Conservation (phyloP, 2,113 vertebrate species). For the Proteles cristata region DNA sequence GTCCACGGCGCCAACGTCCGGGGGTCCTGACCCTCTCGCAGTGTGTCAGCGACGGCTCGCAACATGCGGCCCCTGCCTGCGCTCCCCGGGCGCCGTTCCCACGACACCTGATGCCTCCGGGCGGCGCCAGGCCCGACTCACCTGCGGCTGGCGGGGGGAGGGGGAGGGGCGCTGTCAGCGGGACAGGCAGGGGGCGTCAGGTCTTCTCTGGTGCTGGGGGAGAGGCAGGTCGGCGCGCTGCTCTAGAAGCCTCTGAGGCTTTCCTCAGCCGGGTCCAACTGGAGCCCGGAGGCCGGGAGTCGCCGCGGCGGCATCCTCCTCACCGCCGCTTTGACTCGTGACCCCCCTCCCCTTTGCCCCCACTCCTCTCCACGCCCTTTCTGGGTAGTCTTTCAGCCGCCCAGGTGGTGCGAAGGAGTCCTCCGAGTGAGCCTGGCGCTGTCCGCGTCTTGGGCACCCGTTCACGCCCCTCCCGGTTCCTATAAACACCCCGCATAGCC, state of each 20-base stretch:
- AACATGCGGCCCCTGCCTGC: neutral
- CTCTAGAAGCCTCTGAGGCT: neutral
- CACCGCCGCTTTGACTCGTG: neutral
- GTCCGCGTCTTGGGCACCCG: neutral
- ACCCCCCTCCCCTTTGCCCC: neutral
- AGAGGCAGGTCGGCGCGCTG: fast-evolving
- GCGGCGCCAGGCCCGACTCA: neutral
- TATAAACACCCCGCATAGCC: fast-evolving
- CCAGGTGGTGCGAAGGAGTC: neutral
- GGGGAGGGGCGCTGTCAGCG: fast-evolving
- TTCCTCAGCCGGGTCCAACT: neutral
- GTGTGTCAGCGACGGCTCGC: neutral
- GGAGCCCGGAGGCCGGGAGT: neutral
- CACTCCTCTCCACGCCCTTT: slow-evolving; percentile 33
- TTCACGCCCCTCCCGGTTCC: fast-evolving
- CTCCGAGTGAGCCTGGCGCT: fast-evolving
- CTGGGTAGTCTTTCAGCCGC: neutral
- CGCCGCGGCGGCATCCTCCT: neutral
- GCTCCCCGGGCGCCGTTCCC: neutral
- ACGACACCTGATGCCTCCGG: slow-evolving; percentile 48
- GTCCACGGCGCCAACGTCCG: neutral
- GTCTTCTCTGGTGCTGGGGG: neutral
- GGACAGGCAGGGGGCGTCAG: neutral
- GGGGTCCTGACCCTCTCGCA: neutral
- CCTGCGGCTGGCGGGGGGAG: neutral